Base-by-base conservation (phyloP, 2,888 invertebrate species). In the Drosophila mulleri region DNA sequence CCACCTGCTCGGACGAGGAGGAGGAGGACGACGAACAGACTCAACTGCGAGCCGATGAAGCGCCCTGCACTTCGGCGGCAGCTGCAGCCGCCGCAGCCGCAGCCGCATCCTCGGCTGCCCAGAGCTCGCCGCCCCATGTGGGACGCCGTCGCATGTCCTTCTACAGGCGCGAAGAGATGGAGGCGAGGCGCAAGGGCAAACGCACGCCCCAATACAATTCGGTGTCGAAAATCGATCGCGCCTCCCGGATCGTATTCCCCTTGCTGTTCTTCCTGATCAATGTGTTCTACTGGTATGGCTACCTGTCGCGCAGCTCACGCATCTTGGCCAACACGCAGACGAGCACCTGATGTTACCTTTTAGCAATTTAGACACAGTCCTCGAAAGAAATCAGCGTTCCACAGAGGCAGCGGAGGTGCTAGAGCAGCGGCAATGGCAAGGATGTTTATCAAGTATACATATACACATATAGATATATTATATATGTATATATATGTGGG, bases 211-310 rank as follows among this genome's bases (percentile, higher is more conserved):
- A 95, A 76, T 96, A 95, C 86, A 97, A 97, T 92, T 96, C 96
- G 32, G 96, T 97, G 3, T 96, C 96, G 67, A 96, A 96, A 93
- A 96, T 97, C 75, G 97, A 97, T 93, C 94, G 95, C 23, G 95
- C 95, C 20, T 96, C 96, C 11, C 93, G 97, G 47, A 94, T 97
- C 45, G 94, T 96, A 35, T 97, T 97, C 91, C 97, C 97, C 0
- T 86, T 96, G 60, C 94, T 95, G 50, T 97, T 97, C 92, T 91
- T 96, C 5, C 93, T 95, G 14, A 96, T 97, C 80, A 97, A 97
- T 92, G 92, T 96, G 64, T 95, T 96, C 91, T 97, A 97, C 91
- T 97, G 97, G 96, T 95, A 94, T 82, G 95, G 95, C 9, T 96
- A 96, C 90, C 93, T 96, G 66, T 94, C 95, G 63, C 93, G 95